Evolutionary conservation across 2,797 vertebrate genomes (phyloP).

Genomic region (Enteromius unitaeniatus): DNA sequence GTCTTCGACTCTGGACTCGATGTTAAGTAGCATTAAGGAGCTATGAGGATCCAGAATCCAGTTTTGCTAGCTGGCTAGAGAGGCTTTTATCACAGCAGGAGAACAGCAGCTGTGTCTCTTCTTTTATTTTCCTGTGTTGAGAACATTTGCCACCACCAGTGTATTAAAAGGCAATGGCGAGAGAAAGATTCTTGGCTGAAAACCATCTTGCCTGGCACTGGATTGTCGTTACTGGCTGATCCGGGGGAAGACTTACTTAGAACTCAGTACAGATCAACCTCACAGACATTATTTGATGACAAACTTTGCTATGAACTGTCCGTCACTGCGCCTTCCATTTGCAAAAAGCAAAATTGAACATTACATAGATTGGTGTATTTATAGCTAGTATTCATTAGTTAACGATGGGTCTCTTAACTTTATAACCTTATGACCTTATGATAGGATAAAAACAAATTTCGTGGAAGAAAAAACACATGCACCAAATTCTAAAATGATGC

Average conservation of each 20-base stretch:
- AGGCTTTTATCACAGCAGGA: constrained; percentile 11
- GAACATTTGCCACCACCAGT: constrained; percentile 1
- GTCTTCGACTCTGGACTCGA: constrained; percentile 60
- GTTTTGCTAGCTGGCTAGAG: constrained; percentile 65
- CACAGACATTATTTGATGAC: constrained; percentile 4
- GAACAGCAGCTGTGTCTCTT: constrained; percentile 22
- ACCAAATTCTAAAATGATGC: too few species aligned
- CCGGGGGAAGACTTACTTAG: background rate
- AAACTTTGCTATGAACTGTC: constrained; percentile 10
- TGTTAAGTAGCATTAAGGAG: constrained; percentile 47
- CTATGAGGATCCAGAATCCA: constrained; percentile 59
- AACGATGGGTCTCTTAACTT: too few species aligned
- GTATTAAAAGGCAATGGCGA: constrained; percentile 10
- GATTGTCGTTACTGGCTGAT: constrained; percentile 54
- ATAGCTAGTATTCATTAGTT: background rate
- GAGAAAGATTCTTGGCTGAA: constrained; percentile 55
- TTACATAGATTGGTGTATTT: background rate
- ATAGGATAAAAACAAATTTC: too few species aligned
- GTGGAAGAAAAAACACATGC: too few species aligned
- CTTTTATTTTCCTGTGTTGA: background rate
- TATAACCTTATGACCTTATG: too few species aligned
- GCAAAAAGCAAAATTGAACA: background rate
- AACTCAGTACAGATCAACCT: background rate
- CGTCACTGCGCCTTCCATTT: background rate
- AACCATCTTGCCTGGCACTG: constrained; percentile 47